These are phyloP conservation scores for Plodia interpunctella DNA, from an alignment of 1,140 invertebrate genomes.

Conservation along the genomic window DNA sequence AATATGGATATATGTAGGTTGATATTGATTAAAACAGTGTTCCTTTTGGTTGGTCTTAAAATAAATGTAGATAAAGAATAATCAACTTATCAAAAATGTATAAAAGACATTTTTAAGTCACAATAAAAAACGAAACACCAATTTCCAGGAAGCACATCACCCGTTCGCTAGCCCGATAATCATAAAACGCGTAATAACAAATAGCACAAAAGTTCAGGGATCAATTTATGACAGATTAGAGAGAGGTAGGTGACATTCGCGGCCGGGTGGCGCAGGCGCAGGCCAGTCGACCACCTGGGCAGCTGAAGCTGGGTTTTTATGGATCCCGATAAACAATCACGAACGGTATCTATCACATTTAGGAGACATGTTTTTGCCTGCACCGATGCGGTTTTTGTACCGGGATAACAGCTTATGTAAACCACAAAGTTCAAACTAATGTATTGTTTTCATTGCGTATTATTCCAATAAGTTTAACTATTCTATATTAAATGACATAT, in stretches of 20 bases:
- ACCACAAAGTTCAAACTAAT: no score
- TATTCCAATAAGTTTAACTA: no score
- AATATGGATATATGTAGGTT: no score
- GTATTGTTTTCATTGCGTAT: no score
- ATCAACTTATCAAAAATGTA: no score
- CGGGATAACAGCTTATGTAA: no score
- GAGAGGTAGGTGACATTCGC: neutral
- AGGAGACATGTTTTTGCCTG: neutral
- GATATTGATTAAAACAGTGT: neutral
- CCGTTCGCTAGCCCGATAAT: neutral
- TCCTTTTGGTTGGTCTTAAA: no score
- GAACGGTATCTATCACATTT: neutral
- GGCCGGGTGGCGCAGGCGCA: neutral
- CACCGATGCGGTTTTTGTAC: no score
- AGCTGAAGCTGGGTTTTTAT: neutral
- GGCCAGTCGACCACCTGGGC: slow-evolving; percentile 15
- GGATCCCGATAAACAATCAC: slow-evolving; percentile 1
- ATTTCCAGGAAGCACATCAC: neutral
- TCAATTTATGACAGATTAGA: slow-evolving; percentile 20
- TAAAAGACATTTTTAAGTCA: no score
- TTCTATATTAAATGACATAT: no score
- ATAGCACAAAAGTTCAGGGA: slow-evolving; percentile 36
- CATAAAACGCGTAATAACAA: neutral
- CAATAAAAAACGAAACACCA: neutral
- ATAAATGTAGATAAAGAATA: no score